phyloP scores from a whole-genome alignment of 2,113 vertebrate genomes.

The Dendrocopos noguchii region DNA sequence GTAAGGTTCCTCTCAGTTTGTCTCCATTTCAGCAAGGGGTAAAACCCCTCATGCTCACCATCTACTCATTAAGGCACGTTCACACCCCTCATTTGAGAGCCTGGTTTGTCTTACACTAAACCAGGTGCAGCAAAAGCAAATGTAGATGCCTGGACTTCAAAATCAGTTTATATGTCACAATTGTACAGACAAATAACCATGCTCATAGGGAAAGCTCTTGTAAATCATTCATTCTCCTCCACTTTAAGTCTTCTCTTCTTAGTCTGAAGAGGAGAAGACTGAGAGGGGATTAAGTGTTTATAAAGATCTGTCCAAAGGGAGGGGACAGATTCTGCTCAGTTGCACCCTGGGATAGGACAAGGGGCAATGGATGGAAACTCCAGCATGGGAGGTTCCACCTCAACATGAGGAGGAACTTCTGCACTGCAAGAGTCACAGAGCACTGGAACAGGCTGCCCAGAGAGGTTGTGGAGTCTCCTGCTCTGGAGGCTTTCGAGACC shows the following conservation, averaged over 20 bases:
- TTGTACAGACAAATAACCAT: background rate
- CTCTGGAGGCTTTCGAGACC: too few relatives aligned
- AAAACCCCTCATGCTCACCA: rapidly evolving
- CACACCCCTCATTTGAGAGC: background rate
- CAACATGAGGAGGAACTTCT: too few relatives aligned
- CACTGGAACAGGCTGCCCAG: too few relatives aligned
- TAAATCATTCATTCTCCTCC: background rate
- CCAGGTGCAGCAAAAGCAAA: background rate
- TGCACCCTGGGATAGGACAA: too few relatives aligned
- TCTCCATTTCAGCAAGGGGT: background rate
- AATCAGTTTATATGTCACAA: background rate
- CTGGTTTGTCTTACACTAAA: background rate
- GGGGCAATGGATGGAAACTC: too few relatives aligned
- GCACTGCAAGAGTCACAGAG: too few relatives aligned
- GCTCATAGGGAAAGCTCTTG: background rate
- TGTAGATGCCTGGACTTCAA: background rate
- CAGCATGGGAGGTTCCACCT: too few relatives aligned
- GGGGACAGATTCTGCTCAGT: too few relatives aligned
- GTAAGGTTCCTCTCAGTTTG: background rate
- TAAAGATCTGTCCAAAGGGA: too few relatives aligned
- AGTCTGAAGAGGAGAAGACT: too few relatives aligned
- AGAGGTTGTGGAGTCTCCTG: too few relatives aligned
- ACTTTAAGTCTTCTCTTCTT: background rate
- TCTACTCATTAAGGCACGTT: background rate
- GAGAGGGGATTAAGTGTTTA: too few relatives aligned